Base-by-base conservation (phyloP, 2,113 vertebrate species). In the Nicator chloris region DNA sequence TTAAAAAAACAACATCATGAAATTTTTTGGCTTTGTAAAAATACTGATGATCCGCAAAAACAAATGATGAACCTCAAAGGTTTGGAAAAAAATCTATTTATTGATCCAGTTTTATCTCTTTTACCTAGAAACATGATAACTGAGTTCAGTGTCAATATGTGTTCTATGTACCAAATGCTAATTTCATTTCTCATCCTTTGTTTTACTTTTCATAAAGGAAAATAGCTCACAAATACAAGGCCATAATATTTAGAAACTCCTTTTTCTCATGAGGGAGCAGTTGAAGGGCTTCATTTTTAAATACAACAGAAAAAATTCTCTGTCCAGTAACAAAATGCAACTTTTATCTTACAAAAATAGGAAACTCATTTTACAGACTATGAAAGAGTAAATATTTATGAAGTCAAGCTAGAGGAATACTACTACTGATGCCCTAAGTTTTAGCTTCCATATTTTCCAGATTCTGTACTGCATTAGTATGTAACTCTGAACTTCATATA, bases 261-360 rank as follows among this genome's bases (percentile, higher is more conserved):
- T 76, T 61, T 91, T 13, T 40, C 24, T 66, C 8, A 7, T 51
- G 11, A 54, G 2, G 8, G 2, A 69, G 2, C 0, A 78, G 6
- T 2, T 2, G 1, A 82, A 22, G 4, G 3, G 2, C 11, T 78
- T 4, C 2, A 45, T 22, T 63, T 75, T 70, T 54, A 15, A 50
- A 31, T 24, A 3, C 6, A 78, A 21, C 5, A 31, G 18, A 5
- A 70, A 39, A 72, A 75, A 5, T 53, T 24, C 44, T 66, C 26
- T 47, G 13, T 31, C 27, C 28, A 28, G 11, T 31, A 56, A 76
- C 35, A 78, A 56, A 64, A 31, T 45, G 4, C 0, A 47, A 40
- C 4, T 73, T 47, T 37, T 56, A 4, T 49, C 12, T 70, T 86
- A 53, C 2, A 35, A 45, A 95, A 78, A 20, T 7, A 66, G 10